phyloP scores from a whole-genome alignment of 2,888 invertebrate genomes.

The Xestia sexstrigata region DNA sequence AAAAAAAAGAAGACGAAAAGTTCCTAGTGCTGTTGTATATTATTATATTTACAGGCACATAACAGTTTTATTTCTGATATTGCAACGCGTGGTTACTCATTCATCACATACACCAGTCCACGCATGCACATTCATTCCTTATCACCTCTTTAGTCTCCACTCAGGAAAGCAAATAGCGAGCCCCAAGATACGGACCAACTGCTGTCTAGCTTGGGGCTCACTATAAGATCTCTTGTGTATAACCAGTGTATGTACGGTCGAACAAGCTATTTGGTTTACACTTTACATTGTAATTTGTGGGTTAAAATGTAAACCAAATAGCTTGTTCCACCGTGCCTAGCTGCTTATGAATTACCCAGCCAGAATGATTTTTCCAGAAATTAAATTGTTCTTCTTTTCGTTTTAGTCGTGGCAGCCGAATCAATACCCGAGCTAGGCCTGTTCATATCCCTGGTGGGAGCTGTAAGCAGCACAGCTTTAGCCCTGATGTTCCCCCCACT shows the following conservation, averaged over 20 bases:
- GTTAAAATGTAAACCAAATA: too few species aligned
- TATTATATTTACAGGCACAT: background rate
- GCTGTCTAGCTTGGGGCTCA: background rate
- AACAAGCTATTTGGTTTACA: too few species aligned
- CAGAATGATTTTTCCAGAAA: background rate
- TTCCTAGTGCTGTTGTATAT: background rate
- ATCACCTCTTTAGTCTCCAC: background rate
- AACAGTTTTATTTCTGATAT: background rate
- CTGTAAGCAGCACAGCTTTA: slow-evolving; percentile 96
- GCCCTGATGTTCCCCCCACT: slow-evolving; percentile 97
- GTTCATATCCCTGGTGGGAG: slow-evolving; percentile 98
- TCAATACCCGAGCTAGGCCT: slow-evolving; percentile 96
- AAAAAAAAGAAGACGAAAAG: background rate
- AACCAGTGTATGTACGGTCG: too few species aligned
- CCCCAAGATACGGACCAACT: background rate
- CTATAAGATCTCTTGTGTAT: background rate
- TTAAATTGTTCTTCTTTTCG: slow-evolving; percentile 59
- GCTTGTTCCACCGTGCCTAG: too few species aligned
- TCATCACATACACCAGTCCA: background rate
- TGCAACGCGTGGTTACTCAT: background rate
- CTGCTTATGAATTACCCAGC: background rate
- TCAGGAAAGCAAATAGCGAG: background rate
- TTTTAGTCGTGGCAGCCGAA: slow-evolving; percentile 95
- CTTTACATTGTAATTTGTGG: too few species aligned
- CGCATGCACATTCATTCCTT: background rate